Conservation (phyloP, 2,113 vertebrate species). For the Microcebus griseorufus region DNA sequence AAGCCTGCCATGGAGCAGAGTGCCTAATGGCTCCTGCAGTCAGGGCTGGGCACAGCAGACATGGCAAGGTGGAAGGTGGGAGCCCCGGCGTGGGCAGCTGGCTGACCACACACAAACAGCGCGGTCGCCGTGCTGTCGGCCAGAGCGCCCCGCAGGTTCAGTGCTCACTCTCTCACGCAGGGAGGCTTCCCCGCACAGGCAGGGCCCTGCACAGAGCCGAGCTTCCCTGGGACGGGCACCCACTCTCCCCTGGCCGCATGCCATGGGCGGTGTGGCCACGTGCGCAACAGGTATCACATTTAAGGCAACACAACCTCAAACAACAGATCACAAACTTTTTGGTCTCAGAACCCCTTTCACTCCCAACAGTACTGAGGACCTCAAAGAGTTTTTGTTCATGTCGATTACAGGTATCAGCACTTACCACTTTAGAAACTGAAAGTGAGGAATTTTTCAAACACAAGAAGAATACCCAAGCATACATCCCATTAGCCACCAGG, state of each 20-base stretch:
- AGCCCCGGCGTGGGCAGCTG: neutral
- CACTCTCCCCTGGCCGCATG: too few relatives aligned
- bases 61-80: neutral
- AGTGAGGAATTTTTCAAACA: neutral
- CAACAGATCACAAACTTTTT: rapidly evolving
- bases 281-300: rapidly evolving
- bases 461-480: neutral
- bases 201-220: rapidly evolving
- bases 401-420: neutral
- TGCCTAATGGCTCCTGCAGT: neutral
- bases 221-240: neutral
- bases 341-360: neutral
- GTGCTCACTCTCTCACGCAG: rapidly evolving
- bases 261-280: rapidly evolving
- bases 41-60: neutral
- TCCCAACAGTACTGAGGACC: neutral
- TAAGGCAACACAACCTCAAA: rapidly evolving
- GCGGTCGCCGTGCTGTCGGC: rapidly evolving
- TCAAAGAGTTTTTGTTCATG: neutral
- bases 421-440: neutral
- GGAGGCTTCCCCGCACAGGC: rapidly evolving
- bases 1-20: neutral
- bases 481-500: too few relatives aligned
- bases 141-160: neutral
- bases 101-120: neutral